Percentiles rank a stretch among this genome's conserved stretches.
phyloP scores from a whole-genome alignment of 2,888 invertebrate species.

The Pseudococcus longispinus region DNA sequence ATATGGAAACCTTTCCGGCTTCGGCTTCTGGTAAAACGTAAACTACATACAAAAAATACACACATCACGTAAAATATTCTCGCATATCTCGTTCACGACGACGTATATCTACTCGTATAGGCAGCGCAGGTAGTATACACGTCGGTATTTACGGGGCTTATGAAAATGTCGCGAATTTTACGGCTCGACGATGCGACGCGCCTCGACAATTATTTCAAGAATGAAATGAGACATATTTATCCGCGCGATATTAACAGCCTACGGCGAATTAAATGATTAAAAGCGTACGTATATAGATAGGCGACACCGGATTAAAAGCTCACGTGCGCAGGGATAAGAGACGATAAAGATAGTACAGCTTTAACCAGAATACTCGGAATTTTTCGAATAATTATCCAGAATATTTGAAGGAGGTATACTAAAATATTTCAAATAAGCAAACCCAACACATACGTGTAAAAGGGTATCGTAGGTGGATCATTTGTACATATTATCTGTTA shows the following conservation, averaged over 20 bases:
- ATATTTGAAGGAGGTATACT: constrained; percentile 6
- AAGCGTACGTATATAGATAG: neutral
- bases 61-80: constrained; percentile 1
- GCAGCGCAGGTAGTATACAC: neutral
- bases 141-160: constrained; percentile 3
- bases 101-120: neutral
- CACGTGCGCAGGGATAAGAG: constrained; percentile 56
- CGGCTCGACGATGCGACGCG: neutral
- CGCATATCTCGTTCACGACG: neutral
- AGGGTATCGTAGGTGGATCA: constrained; percentile 15
- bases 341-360: constrained; percentile 41
- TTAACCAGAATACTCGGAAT: constrained; percentile 47
- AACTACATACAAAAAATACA: neutral
- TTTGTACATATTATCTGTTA: neutral
- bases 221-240: constrained; percentile 46
- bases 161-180: constrained; percentile 21
- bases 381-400: constrained; percentile 51
- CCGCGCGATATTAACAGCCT: constrained; percentile 17
- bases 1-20: neutral
- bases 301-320: constrained; percentile 20
- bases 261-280: constrained; percentile 33
- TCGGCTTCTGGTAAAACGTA: neutral
- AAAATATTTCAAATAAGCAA: constrained; percentile 31
- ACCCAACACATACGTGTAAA: neutral
- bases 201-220: constrained; percentile 39